phyloP scores from a whole-genome alignment of 2,113 vertebrate genomes.

The Macroglossus sobrinus region DNA sequence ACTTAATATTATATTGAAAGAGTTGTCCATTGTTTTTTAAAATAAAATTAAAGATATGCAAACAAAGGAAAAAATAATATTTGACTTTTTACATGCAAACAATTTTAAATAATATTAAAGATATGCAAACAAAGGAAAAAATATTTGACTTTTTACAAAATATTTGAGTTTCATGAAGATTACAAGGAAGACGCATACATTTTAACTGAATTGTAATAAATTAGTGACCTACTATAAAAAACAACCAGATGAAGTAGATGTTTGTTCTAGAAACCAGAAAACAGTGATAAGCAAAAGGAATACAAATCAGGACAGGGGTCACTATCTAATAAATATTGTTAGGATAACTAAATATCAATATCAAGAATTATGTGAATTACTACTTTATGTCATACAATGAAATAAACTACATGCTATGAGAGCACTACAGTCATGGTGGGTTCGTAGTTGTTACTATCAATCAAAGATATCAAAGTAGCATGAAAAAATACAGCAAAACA shows the following conservation, averaged over 20 bases:
- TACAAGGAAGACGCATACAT: not conserved
- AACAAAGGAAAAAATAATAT: not conserved
- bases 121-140: not conserved
- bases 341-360: not conserved
- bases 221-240: not conserved
- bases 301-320: not conserved
- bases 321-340: not conserved
- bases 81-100: not conserved
- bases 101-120: not conserved
- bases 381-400: not conserved
- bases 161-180: not conserved
- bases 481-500: not conserved
- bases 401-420: not conserved
- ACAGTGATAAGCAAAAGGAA: not conserved
- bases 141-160: not conserved
- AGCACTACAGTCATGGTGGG: not conserved
- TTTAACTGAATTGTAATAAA: not conserved
- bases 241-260: not conserved
- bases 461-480: not conserved
- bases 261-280: conserved; percentile 18
- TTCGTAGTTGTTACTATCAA: not conserved
- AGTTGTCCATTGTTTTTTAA: not conserved
- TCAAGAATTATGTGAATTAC: not conserved
- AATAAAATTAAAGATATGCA: not conserved
- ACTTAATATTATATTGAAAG: not conserved